phyloP scores from a whole-genome alignment of 2,113 vertebrate genomes.

The Halichoerus grypus region DNA sequence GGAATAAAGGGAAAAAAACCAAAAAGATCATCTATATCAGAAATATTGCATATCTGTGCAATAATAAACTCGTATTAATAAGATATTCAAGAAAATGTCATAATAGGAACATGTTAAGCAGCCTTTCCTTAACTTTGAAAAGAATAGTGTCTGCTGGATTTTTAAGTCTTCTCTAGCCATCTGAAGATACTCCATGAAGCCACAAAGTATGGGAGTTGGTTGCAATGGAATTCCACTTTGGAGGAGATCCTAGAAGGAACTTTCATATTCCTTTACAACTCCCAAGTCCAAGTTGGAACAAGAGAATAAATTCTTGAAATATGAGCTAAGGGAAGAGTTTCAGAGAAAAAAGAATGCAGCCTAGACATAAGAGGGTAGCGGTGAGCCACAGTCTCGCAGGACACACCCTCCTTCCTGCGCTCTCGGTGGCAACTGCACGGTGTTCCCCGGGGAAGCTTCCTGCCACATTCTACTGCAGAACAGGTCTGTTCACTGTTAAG shows the following conservation, averaged over 20 bases:
- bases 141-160: background rate
- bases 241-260: constrained; percentile 34
- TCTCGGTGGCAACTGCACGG: accelerated
- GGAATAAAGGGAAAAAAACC: background rate
- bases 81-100: background rate
- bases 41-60: background rate
- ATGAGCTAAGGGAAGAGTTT: constrained; percentile 7
- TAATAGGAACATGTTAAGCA: background rate
- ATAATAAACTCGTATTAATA: background rate
- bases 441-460: background rate
- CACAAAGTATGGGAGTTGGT: background rate
- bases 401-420: background rate
- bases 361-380: background rate
- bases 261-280: constrained; percentile 13
- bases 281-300: constrained; percentile 24
- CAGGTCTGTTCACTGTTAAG: background rate
- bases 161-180: background rate
- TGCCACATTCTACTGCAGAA: background rate
- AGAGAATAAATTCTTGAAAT: constrained; percentile 49
- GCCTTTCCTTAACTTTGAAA: background rate
- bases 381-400: too few relatives aligned
- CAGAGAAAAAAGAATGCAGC: background rate
- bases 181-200: constrained; percentile 31
- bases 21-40: background rate
- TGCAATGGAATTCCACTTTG: constrained; percentile 39